Percentiles rank a stretch among this genome's conserved stretches.
phyloP scores from a whole-genome alignment of 2,113 vertebrate genomes.

The Empidonax traillii region DNA sequence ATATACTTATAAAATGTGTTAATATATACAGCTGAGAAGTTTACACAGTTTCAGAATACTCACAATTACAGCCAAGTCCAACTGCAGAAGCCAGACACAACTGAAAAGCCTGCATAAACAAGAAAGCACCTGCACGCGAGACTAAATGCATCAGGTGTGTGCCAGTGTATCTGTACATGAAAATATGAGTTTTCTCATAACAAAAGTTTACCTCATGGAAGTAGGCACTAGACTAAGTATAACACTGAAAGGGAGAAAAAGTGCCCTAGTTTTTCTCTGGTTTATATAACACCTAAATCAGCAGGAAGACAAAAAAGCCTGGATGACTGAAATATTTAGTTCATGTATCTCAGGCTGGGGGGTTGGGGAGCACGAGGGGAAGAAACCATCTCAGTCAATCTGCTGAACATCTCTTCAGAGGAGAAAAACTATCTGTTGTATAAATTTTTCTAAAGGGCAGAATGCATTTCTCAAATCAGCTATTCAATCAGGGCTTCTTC shows the following conservation, averaged over 20 bases:
- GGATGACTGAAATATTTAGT: neutral
- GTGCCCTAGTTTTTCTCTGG: neutral
- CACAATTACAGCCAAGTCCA: neutral
- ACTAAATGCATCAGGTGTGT: neutral
- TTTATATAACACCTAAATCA: neutral
- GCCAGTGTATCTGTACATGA: neutral
- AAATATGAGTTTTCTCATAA: neutral
- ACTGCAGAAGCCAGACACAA: rapidly evolving
- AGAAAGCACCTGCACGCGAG: neutral
- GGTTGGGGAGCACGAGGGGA: rapidly evolving
- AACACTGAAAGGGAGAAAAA: neutral
- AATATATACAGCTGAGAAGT: neutral
- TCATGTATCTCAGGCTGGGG: rapidly evolving
- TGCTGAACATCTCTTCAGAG: neutral
- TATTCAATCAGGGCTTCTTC: neutral
- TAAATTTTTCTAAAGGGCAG: neutral
- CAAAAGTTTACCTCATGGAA: neutral
- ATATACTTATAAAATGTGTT: neutral
- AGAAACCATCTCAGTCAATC: neutral
- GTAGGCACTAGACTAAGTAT: neutral
- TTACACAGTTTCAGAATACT: neutral
- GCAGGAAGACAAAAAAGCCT: neutral
- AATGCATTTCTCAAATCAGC: neutral
- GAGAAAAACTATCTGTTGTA: neutral
- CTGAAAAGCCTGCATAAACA: neutral